Evolutionary conservation across 2,888 invertebrate species (phyloP).

Genomic region (Xanthorhoe designata): DNA sequence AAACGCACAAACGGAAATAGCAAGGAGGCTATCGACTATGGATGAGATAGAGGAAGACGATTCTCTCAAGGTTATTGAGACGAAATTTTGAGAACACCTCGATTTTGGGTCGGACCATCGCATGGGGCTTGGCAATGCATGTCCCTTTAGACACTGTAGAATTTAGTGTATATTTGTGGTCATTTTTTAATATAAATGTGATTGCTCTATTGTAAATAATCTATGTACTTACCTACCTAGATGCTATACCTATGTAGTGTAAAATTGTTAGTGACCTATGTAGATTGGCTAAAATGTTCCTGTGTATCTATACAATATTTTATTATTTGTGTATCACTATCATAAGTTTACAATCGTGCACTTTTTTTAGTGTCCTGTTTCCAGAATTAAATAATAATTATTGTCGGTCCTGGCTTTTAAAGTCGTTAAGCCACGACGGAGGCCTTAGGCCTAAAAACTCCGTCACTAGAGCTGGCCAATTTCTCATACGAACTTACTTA

Average conservation of each 20-base stretch:
- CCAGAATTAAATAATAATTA: no score
- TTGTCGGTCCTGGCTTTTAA: no score
- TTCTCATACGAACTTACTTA: no score
- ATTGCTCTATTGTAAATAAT: background rate
- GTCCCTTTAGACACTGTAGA: slow-evolving; percentile 28
- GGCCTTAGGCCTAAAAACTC: no score
- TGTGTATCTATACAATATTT: background rate
- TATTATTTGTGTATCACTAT: background rate
- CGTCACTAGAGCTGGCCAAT: no score
- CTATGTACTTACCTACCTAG: no score
- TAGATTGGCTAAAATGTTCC: slow-evolving; percentile 16
- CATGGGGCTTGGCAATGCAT: slow-evolving; percentile 30
- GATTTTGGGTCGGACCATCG: slow-evolving; percentile 5
- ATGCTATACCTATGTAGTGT: background rate
- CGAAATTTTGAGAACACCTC: slow-evolving; percentile 71
- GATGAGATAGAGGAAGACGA: slow-evolving; percentile 94
- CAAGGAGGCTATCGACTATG: slow-evolving; percentile 92
- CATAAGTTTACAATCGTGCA: background rate
- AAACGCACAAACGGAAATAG: slow-evolving; percentile 87
- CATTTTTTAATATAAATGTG: slow-evolving; percentile 2
- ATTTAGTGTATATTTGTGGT: slow-evolving; percentile 15
- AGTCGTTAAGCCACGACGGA: no score
- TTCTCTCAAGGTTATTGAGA: slow-evolving; percentile 78
- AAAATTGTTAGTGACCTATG: background rate
- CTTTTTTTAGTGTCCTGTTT: background rate